Evolutionary conservation across 2,113 vertebrate species (phyloP).

Genomic region (Chunga burmeisteri): DNA sequence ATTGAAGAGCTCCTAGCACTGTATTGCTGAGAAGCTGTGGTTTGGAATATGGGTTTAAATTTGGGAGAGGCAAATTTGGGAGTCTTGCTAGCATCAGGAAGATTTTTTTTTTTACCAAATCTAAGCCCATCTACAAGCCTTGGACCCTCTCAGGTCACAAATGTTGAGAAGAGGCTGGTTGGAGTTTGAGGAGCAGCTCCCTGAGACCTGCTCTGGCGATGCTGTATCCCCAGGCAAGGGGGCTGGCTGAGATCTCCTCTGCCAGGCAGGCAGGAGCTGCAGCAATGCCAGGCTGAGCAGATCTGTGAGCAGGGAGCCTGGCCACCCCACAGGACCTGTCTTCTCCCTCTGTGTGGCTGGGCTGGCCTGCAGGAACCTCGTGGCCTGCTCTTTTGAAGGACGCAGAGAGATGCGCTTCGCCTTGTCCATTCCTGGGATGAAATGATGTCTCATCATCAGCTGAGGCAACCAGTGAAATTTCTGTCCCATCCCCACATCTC

Average conservation of each 20-base stretch:
- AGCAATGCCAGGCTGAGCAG: background rate
- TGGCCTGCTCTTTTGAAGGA: background rate
- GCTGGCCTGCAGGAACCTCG: background rate
- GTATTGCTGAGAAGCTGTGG: background rate
- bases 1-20: background rate
- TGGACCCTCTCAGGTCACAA: background rate
- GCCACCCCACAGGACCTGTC: background rate
- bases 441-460: background rate
- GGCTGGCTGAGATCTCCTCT: background rate
- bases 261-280: background rate
- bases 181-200: background rate
- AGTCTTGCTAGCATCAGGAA: background rate
- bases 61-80: background rate
- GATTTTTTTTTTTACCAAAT: background rate
- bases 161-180: background rate
- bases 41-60: background rate
- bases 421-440: background rate
- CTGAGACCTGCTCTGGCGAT: background rate
- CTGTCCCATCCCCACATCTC: background rate
- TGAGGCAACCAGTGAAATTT: background rate
- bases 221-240: background rate
- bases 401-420: accelerated
- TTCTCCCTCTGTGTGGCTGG: background rate
- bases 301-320: background rate
- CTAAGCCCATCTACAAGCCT: background rate